Evolutionary conservation across 2,888 invertebrate genomes (phyloP), one percentile per base, ranked within the genome.

Genomic region (Dynastes tityus): DNA sequence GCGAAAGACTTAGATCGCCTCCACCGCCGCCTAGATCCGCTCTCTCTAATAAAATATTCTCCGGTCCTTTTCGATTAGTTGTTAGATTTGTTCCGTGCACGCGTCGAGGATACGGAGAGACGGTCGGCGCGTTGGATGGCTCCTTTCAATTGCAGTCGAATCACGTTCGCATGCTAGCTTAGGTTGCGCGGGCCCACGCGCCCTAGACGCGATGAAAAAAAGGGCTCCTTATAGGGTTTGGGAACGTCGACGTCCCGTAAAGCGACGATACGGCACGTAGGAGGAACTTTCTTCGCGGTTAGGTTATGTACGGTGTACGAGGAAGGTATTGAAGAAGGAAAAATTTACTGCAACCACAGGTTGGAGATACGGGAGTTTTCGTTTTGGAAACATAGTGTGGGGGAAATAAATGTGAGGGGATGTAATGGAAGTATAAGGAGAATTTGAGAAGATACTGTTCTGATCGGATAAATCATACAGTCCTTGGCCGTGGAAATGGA

Each of bases 1-100:
- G 49, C 16, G 49, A 68, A 68, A 45, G 67, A 49, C 67, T 68
- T 51, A 51, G 22, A n/a, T 68, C 29, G 51, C 45, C 49, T 6
- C 51, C 2, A 51, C 2, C 51, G 6, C 53, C 11, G 22, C 22
- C 29, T 49, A 68, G 67, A 65, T 68, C 67, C 67, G 51, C 61
- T 8, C 67, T 37, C 4, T 27, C 67, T 68, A 68, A 68, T 68
- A 68, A 68, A 68, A 68, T 68, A 68, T 68, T 68, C 45, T 49
- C 51, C 49, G 22, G 67, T 68, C 67, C 67, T 27, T 68, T 68
- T 68, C 67, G 49, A 68, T 68, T 68, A 68, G 67, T 68, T 49
- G 67, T 61, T 61, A 68, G 67, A 45, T 49, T 68, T 68, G 51
- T 68, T 68, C 49, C 49, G 53, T n/a, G 16, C n/a, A 16, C 16